These are phyloP conservation scores for Stegastes partitus DNA, from an alignment of 2,113 vertebrate genomes.

Conservation along the genomic window DNA sequence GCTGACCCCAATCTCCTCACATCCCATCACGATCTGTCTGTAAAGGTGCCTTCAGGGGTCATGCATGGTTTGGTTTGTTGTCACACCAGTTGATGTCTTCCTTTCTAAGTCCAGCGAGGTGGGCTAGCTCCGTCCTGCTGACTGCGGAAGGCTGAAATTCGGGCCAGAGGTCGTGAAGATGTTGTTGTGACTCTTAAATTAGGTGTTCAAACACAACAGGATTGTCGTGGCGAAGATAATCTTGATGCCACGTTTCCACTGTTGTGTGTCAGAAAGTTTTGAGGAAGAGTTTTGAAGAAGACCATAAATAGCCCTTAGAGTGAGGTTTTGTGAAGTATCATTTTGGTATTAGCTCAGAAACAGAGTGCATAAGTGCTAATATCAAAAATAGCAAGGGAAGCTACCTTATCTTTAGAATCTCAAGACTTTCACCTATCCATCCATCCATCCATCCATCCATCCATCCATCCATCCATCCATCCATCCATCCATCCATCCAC, in stretches of 20 bases:
- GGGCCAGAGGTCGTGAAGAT: slow-evolving; percentile 41
- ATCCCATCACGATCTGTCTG: slow-evolving; percentile 51
- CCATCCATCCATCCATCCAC: no score
- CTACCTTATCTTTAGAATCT: no score
- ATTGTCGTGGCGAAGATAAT: slow-evolving; percentile 9
- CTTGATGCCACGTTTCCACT: not conserved
- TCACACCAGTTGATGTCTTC: slow-evolving; percentile 48
- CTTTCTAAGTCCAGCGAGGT: slow-evolving; percentile 32
- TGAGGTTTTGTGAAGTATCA: not conserved
- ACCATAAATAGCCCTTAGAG: not conserved
- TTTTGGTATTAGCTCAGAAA: not conserved
- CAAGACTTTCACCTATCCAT: no score
- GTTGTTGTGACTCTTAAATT: slow-evolving; percentile 40
- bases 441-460: no score
- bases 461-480: no score
- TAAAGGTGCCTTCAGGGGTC: slow-evolving; percentile 41
- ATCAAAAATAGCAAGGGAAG: not conserved
- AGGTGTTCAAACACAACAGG: slow-evolving; percentile 24
- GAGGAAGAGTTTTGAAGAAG: not conserved
- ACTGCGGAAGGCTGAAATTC: slow-evolving; percentile 43
- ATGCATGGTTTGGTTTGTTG: slow-evolving; percentile 41
- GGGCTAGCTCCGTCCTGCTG: slow-evolving; percentile 38
- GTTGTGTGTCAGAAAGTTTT: not conserved
- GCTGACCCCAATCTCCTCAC: slow-evolving; percentile 67
- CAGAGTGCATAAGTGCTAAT: not conserved